Conservation (phyloP, 2,888 invertebrate genomes). For the Lapara coniferarum region DNA sequence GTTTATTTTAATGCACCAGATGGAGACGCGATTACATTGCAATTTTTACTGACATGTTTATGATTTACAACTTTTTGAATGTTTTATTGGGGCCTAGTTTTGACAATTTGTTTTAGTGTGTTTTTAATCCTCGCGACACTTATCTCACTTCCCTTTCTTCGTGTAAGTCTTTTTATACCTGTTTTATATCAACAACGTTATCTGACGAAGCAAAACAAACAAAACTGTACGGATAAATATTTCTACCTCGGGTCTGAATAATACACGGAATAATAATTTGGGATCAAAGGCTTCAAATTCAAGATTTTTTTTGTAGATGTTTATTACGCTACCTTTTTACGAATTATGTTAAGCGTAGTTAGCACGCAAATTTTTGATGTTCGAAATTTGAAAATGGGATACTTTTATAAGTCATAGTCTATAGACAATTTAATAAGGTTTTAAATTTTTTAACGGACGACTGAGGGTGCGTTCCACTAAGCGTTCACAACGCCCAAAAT, state of each 20-base stretch:
- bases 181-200: constrained; percentile 18
- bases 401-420: no score
- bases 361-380: not conserved
- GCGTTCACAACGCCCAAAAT: no score
- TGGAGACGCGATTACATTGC: constrained; percentile 39
- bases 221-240: constrained; percentile 16
- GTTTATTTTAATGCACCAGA: constrained; percentile 59
- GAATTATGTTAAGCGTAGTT: not conserved
- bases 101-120: constrained; percentile 11
- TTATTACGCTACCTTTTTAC: not conserved
- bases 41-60: constrained; percentile 18
- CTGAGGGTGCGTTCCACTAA: no score
- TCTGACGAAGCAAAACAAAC: constrained; percentile 12
- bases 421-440: no score
- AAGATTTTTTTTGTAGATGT: not conserved
- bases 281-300: not conserved
- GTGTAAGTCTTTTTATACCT: constrained; percentile 5
- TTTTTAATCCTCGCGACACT: not conserved
- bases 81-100: constrained; percentile 2
- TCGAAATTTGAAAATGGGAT: no score
- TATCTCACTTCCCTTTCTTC: not conserved
- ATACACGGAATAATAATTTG: constrained; percentile 21
- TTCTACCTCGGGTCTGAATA: constrained; percentile 10
- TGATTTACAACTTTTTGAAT: constrained; percentile 23
- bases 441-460: no score